Conservation (phyloP, 2,797 vertebrate genomes). For the Sebastes diaconus region DNA sequence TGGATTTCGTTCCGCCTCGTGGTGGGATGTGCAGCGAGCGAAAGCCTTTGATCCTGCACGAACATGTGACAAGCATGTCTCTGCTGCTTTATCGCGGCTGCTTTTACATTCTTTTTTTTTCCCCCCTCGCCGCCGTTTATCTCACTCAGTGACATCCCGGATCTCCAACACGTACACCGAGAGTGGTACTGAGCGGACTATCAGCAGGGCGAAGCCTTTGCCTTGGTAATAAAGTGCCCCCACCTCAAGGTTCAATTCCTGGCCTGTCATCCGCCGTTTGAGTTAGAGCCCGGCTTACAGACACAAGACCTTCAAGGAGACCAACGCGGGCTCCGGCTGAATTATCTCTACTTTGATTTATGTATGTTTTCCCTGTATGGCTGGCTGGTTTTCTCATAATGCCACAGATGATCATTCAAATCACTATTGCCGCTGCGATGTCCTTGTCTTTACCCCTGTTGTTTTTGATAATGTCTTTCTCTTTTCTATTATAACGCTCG, state of each 20-base stretch:
- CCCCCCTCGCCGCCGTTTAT: slow-evolving; percentile 46
- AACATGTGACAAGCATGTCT: slow-evolving; percentile 43
- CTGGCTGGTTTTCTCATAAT: slow-evolving; percentile 43
- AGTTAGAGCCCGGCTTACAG: slow-evolving; percentile 46
- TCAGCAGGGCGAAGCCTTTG: slow-evolving; percentile 15
- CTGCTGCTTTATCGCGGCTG: slow-evolving; percentile 28
- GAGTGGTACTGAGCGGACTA: slow-evolving; percentile 47
- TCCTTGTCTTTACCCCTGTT: slow-evolving; percentile 33
- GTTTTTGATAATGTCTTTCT: slow-evolving; percentile 24
- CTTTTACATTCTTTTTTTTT: slow-evolving; percentile 14
- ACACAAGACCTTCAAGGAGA: slow-evolving; percentile 47
- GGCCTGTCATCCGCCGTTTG: slow-evolving; percentile 51
- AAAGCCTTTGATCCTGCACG: slow-evolving; percentile 48
- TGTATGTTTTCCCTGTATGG: slow-evolving; percentile 32
- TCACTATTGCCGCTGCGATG: background rate
- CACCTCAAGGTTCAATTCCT: slow-evolving; percentile 62
- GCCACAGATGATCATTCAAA: slow-evolving; percentile 35
- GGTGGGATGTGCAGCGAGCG: background rate
- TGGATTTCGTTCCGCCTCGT: slow-evolving; percentile 31
- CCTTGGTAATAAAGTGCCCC: slow-evolving; percentile 33
- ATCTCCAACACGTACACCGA: slow-evolving; percentile 51
- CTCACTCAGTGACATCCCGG: slow-evolving; percentile 40
- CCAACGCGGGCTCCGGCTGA: slow-evolving; percentile 9
- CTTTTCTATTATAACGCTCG: background rate
- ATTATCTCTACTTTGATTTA: slow-evolving; percentile 48